phyloP scores from a whole-genome alignment of 1,140 invertebrate genomes.

The Antheraea mylitta region DNA sequence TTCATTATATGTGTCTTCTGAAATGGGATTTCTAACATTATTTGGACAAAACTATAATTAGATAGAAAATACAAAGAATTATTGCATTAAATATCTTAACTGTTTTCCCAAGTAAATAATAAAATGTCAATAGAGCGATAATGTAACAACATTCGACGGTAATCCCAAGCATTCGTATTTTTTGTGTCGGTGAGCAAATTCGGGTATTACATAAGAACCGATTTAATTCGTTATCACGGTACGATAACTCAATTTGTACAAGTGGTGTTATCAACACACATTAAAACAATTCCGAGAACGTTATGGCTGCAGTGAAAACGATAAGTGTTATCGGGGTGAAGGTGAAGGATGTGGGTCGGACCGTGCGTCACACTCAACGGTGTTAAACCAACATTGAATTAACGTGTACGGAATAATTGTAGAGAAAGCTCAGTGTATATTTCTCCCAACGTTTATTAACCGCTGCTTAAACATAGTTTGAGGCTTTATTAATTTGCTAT shows the following conservation, averaged over 20 bases:
- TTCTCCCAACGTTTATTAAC: neutral
- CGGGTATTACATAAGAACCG: neutral
- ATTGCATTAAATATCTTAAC: neutral
- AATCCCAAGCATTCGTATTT: neutral
- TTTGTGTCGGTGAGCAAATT: neutral
- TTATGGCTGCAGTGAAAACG: constrained; percentile 17
- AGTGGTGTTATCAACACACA: constrained; percentile 1
- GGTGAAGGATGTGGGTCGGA: constrained; percentile 63
- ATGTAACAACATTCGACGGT: neutral
- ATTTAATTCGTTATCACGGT: constrained; percentile 3
- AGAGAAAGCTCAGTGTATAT: constrained; percentile 54
- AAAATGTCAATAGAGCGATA: neutral
- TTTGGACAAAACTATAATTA: neutral
- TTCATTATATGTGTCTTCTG: too few relatives aligned
- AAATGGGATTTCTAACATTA: too few relatives aligned
- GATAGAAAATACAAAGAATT: neutral
- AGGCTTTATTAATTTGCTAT: neutral
- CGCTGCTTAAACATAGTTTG: neutral
- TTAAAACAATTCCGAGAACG: constrained; percentile 1
- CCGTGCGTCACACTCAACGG: constrained; percentile 29
- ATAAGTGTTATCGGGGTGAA: constrained; percentile 47
- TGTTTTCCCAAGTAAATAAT: neutral
- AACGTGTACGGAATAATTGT: constrained; percentile 67
- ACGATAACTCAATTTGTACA: constrained; percentile 1
- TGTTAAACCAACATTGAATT: constrained; percentile 73